Evolutionary conservation across 2,888 invertebrate species (phyloP), one percentile per base, ranked within the genome.

Genomic region (Zygogramma bicolorata): DNA sequence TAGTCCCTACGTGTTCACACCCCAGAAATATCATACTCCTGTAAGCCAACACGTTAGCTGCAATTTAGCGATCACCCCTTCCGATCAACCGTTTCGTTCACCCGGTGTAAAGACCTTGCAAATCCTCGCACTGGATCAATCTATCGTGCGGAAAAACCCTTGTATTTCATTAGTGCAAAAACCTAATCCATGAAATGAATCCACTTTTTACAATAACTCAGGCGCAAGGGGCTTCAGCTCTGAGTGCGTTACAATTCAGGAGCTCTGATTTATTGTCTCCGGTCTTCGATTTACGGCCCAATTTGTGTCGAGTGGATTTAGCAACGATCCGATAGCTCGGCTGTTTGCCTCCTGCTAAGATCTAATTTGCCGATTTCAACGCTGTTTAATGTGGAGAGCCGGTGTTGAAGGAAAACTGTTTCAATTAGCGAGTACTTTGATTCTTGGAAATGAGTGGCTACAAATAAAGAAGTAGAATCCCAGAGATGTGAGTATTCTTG

Each of bases 251-350:
- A 83, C 83, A 81, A 84, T 84, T 83, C 83, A 80, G 78, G 76
- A 83, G 80, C 77, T 68, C 83, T 84, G 86, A 86, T 86, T 86
- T 86, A 86, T 85, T 81, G 84, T 83, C 82, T 83, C 81, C 83
- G 84, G 84, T 84, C 84, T 85, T 86, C 85, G 86, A 86, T 86
- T 86, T 86, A 86, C 85, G 85, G 84, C 84, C 85, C 86, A 86
- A 86, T 86, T 86, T 86, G 85, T 84, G 86, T 86, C 86, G 83
- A 85, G 85, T 84, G 84, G 83, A 85, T 85, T 86, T 85, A 85
- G 85, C 84, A 85, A 84, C 84, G 85, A 83, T 83, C 83, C 81
- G 81, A 81, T 72, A 75, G 70, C 62, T 38, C 62, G 67, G 69
- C 31, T 68, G 71, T 65, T 67, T 68, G 49, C 63, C 70, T n/a